Percentiles rank a stretch among this genome's conserved stretches.
Conservation (phyloP, 1,140 invertebrate species). For the Nasonia longicornis region DNA sequence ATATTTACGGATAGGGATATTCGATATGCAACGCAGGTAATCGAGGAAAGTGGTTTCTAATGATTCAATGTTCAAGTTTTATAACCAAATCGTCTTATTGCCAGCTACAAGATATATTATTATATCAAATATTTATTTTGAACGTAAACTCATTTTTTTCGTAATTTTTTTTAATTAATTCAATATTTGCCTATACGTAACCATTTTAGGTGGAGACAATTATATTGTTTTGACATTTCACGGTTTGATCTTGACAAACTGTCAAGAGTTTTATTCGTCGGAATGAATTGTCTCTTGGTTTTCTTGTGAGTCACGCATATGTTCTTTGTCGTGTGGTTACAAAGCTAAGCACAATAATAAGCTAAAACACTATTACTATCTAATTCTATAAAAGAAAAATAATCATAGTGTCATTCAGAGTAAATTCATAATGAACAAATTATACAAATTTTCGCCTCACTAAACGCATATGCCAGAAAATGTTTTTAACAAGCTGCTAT, state of each 20-base stretch:
- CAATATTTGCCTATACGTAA: neutral
- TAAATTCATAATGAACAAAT: neutral
- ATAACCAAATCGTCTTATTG: too few relatives aligned
- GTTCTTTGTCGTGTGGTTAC: neutral
- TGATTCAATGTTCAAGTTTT: neutral
- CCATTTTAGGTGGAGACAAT: neutral
- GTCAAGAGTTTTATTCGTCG: neutral
- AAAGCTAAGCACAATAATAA: neutral
- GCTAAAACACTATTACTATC: neutral
- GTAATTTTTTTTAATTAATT: neutral
- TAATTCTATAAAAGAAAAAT: neutral
- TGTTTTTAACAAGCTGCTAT: neutral
- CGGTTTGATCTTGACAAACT: constrained; percentile 14
- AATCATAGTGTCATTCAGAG: neutral
- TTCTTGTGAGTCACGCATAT: constrained; percentile 13
- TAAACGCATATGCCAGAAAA: neutral
- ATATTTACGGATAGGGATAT: neutral
- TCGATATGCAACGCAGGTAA: neutral
- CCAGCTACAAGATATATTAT: too few relatives aligned
- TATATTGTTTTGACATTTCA: constrained; percentile 12
- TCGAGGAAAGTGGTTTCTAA: neutral
- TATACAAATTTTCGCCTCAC: neutral
- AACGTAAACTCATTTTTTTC: neutral
- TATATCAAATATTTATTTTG: too few relatives aligned
- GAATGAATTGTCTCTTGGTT: constrained; percentile 15